Evolutionary conservation across 1,140 invertebrate genomes (phyloP), one percentile per base, ranked within the genome.

Genomic region (Sarcophaga peregrina): DNA sequence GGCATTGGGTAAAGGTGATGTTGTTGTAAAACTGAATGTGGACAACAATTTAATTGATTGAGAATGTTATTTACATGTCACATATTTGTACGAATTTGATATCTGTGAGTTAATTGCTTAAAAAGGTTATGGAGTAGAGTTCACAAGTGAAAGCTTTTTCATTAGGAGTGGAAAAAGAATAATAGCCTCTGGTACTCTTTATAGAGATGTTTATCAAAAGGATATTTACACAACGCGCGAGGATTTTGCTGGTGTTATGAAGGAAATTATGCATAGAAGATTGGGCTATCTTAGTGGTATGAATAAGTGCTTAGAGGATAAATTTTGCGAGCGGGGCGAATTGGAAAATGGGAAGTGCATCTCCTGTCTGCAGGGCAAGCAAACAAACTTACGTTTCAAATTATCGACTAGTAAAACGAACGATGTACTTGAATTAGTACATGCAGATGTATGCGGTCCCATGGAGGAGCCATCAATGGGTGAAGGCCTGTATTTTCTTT

Each of bases 371-470:
- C 20, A 74, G 15, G 72, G 72, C 15, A 74, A 74, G 11, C 72
- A 83, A 80, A 74, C 20, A 73, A 87, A 10, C 80, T 85, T 83
- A 80, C 37, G 73, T 47, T 83, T 80, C 46, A 72, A 72, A 37
- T 37, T 9, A 80, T 73, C 78, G n/a, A 78, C 84, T n/a, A 84
- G 84, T 20, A 76, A 86, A 20, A 82, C 86, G 84, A 86, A 84
- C 5, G 68, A 84, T 58, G 72, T 85, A n/a, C 84, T 91, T 54
- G 87, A 90, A 74, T 52, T 90, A 5, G 85, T 91, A 25, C 89
- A 91, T 82, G 84, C 85, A 62, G 90, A 91, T 82, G 82, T 91
- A 11, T 91, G 90, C 84, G 90, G 90, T 73, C 88, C 86, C 10
- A 90, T 91, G 87, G 58, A 85, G 15, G 74, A 74, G 72, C 54